A percentile compares a stretch with the other conserved stretches of the same genome.
phyloP scores from a whole-genome alignment of 37 sponge, comb jelly and placozoan genomes.

The Eunapius fragilis region DNA sequence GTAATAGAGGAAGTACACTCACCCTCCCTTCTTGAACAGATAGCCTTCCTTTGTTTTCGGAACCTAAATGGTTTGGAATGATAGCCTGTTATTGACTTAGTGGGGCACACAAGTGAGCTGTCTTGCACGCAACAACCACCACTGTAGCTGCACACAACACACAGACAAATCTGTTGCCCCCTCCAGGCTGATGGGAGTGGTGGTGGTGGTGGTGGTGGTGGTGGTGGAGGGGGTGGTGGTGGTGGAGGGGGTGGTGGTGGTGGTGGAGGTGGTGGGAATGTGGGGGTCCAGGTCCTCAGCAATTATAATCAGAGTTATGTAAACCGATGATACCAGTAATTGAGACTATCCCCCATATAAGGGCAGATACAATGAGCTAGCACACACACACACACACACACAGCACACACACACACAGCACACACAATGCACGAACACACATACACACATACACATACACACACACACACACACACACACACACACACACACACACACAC shows the following conservation, averaged over 20 bases:
- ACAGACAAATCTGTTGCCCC: no score
- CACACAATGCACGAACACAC: constrained; percentile 31
- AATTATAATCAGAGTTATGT: no score
- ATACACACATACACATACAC: constrained; percentile 38
- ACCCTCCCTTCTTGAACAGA: constrained; percentile 90
- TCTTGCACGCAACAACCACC: no score
- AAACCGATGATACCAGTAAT: no score
- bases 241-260: no score
- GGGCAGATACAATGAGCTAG: no score
- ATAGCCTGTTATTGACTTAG: background rate
- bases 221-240: no score
- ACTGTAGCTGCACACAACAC: background rate
- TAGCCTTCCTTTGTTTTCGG: constrained; percentile 86
- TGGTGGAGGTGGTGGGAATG: no score
- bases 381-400: constrained; percentile 17
- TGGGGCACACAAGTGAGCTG: background rate
- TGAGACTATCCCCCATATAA: no score
- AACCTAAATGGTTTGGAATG: constrained; percentile 46
- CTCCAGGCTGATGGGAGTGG: no score
- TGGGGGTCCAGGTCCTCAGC: no score
- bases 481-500: background rate
- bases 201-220: no score
- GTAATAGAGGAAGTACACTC: background rate
- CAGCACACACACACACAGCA: background rate
- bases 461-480: background rate